Evolutionary conservation across 2,888 invertebrate species (phyloP), one percentile per base, ranked within the genome.

Genomic region (Drosophila merina): DNA sequence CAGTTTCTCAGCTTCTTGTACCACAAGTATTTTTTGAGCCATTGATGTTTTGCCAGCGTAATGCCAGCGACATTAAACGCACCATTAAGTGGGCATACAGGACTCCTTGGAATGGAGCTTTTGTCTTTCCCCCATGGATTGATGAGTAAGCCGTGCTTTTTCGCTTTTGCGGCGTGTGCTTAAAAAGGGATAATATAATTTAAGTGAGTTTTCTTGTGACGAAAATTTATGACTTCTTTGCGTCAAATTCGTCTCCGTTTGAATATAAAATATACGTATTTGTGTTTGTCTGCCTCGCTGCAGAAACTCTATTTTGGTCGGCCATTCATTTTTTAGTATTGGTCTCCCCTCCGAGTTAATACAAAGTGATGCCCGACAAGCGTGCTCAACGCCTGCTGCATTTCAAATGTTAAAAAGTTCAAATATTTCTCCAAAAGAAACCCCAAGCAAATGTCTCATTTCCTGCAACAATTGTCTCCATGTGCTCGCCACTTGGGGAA

Each of bases 401-500:
- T 80, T 83, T 80, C 59, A 79, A 82, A 84, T 86, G 85, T 79
- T 84, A 86, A 84, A 84, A 84, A 84, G 86, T 84, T 84, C 82
- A 86, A 81, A 86, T 81, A 74, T 78, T 85, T 86, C 76, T 86
- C 76, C 74, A 52, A 50, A 63, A 44, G 52, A 71, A 72, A 52
- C 36, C 75, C 72, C 74, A 56, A 77, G 82, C 84, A 84, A 84
- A 84, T 86, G 84, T 84, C 73, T 76, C 86, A 84, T 86, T 84
- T 86, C 85, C 84, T 86, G 81, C 82, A 62, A 79, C 82, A 79
- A 84, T 84, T 86, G 86, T 74, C 79, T 72, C 45, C 82, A 85
- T 81, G 76, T 82, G 79, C 66, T 33, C 54, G 38, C 56, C 71
- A 83, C 72, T 79, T 64, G 72, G 68, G 54, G 72, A 52, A 74